phyloP scores from a whole-genome alignment of 2,113 vertebrate species.

The rat (Rattus norvegicus) region DNA sequence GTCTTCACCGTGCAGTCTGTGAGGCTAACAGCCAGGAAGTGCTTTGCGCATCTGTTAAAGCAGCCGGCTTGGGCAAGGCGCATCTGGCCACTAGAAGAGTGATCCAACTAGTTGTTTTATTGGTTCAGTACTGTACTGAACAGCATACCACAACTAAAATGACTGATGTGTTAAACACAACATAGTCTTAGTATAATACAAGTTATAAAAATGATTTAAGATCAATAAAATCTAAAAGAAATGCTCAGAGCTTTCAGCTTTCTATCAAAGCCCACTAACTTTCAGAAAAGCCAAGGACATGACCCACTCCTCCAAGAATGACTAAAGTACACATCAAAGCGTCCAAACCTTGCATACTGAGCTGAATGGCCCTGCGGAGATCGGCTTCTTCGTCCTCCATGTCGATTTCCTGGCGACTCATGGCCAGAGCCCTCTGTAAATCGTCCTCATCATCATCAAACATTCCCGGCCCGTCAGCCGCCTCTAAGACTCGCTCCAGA shows the following conservation, averaged over 20 bases:
- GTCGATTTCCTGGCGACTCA: constrained; percentile 97
- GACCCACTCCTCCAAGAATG: background rate
- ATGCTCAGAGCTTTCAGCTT: too few relatives aligned
- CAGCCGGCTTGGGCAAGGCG: background rate
- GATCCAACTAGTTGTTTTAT: background rate
- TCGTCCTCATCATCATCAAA: constrained; percentile 95
- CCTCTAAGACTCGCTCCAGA: constrained; percentile 86
- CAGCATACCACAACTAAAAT: constrained; percentile 49
- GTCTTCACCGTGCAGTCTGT: too few relatives aligned
- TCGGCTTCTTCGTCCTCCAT: constrained; percentile 99
- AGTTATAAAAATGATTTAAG: background rate
- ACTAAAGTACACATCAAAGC: background rate
- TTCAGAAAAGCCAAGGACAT: background rate
- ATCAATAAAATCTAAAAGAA: background rate
- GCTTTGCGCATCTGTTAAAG: background rate
- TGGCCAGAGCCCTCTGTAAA: constrained; percentile 93
- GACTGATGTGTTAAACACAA: background rate
- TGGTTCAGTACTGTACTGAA: background rate
- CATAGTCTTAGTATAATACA: background rate
- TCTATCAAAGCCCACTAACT: background rate
- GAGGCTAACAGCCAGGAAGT: background rate
- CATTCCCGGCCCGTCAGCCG: constrained; percentile 83
- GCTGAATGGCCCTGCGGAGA: constrained; percentile 97
- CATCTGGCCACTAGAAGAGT: background rate
- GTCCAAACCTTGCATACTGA: constrained; percentile 96